Base-by-base conservation (phyloP, 37 sponge, comb jelly and placozoan species). In the Agelas oroides region DNA sequence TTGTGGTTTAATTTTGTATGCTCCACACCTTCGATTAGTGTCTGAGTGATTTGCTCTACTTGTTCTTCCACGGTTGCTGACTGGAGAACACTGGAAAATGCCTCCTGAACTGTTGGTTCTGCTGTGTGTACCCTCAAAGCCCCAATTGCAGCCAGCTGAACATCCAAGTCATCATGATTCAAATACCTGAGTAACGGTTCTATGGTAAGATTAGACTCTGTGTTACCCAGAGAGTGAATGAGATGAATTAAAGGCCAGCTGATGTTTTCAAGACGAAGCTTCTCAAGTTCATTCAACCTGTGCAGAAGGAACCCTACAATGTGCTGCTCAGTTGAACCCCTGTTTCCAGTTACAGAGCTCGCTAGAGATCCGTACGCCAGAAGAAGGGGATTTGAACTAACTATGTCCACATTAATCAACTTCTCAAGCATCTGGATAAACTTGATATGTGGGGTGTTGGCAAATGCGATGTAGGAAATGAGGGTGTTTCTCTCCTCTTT, bases 171-270 rank as follows among this genome's bases (percentile, higher is more conserved):
- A 31, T 67, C 37, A n/a, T 80, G 66, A 28, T 73, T 53, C 23
- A 87, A 75, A 30, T 80, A 79, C 32, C 61, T 40, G 35, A 80
- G 28, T 23, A 87, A 25, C 19, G 66, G 40, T 34, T 80, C 64
- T 19, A 54, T 69, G 32, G 75, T 53, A 21, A 21, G 24, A 19
- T 60, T 18, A 38, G 81, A 64, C 16, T 67, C 87, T 19, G 81
- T 87, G 87, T 87, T 87, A 18, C 87, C 87, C 35, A 87, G 75
- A 33, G 87, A 62, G 56, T 73, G 54, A 74, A 79, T 57, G n/a
- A 74, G 36, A 70, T 73, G 73, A 30, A 79, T 32, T 1, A 79
- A 31, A 8, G 65, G 5, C 24, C 57, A 65, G 59, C 16, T 57
- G 65, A 59, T 53, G 30, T 46, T 46, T 46, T 3, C 46, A 46